Base-by-base conservation (phyloP, 2,113 vertebrate genomes). In the Nannobrachium achirus region DNA sequence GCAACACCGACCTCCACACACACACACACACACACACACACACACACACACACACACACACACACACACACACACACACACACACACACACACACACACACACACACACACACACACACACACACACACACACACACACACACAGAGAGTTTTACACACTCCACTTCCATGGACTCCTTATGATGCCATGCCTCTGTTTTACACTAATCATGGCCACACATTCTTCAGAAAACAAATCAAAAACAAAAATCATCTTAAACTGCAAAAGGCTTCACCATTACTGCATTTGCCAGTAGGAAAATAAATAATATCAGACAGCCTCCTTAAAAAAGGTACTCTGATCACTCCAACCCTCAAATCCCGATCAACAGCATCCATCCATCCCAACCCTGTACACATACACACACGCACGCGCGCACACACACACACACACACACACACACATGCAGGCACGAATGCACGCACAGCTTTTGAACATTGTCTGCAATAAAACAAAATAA, bases 121-220 rank as follows among this genome's bases (percentile, higher is more conserved):
- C 25, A 33, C 25, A 33, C 25, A 33, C 25, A 57, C 61, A 41
- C 46, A 38, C 41, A 38, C n/a, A 40, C 71, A 44, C 40, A 75
- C 68, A 82, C 1, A 48, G n/a, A n/a, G n/a, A n/a, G n/a, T n/a
- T n/a, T n/a, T 20, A 10, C 66, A 71, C 71, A 67, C 71, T 4
- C n/a, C 48, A 56, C 41, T 18, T 51, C 73, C 65, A 63, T 40
- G 66, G 53, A 14, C 48, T 67, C 10, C 4, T 52, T 59, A 2
- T 69, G 40, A 44, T 55, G 20, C 38, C 51, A 15, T 20, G 40
- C 16, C 15, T 20, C 39, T 45, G 55, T 63, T 73, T 18, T 61
- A 33, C n/a, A 57, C 15, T n/a, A 55, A 58, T 63, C 39, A 67
- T 9, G 61, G 15, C 56, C 20, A 61, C 57, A 57, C 20, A 45